Evolutionary conservation across 2,797 vertebrate species (phyloP), one percentile per base, ranked within the genome.

Genomic region (Sphaeramia orbicularis): DNA sequence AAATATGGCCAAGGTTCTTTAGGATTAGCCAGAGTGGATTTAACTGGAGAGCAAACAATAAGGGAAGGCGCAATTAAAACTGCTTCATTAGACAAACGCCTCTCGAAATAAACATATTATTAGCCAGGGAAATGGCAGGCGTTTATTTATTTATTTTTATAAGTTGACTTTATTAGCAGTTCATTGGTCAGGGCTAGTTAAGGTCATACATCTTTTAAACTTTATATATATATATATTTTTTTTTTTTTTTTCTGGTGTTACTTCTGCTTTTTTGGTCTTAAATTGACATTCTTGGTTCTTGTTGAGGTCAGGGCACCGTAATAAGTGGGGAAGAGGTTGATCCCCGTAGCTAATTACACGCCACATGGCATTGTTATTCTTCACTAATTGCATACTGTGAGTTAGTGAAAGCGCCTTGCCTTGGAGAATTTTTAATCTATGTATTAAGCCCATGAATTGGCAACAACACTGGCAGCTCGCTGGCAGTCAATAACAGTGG

Each of bases 341-440:
- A 89, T 91, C 83, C 70, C 65, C 50, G 18, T 79, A 47, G 69
- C 89, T 90, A 91, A 93, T 93, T 92, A 90, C 87, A 83, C 37
- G 57, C 87, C 89, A 85, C 87, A 85, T 86, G 84, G 87, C 75
- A 88, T 91, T 92, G 89, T 92, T 92, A 83, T 90, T 89, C 81
- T 83, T 81, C 57, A 62, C 82, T 91, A 90, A 89, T 90, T 89
- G 87, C 84, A 80, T 81, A 81, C 90, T 83, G 75, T 55, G 86
- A 86, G 75, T 79, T 75, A 71, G 76, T 65, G 60, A 72, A 64
- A 50, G 77, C 38, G 41, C 27, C 16, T 78, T 66, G 73, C 87
- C 83, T 90, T 60, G 18, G 80, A 88, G 85, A 66, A 67, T 81
- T 81, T 85, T 74, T 85, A 80, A 90, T 85, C 81, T 78, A 60